Base-by-base conservation (phyloP, 2,113 vertebrate genomes). In the Sorex araneus region DNA sequence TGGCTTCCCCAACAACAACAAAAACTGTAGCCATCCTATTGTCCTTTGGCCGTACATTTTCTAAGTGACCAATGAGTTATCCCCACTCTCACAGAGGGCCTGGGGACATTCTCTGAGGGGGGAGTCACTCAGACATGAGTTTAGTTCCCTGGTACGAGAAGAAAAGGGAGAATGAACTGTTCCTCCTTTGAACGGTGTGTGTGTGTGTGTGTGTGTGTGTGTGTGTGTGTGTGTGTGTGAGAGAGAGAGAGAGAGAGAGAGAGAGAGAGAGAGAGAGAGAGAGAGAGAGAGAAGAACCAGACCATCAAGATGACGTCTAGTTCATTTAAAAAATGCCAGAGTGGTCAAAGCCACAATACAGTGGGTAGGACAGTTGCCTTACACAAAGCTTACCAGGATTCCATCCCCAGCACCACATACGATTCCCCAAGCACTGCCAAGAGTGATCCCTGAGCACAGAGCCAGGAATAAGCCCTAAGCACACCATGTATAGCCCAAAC, bases 271-370 rank as follows among this genome's bases (percentile, higher is more conserved):
- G 64, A 66, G 64, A 66, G 8, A 81, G 40, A 75, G 34, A 36
- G n/a, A 57, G 6, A 88, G 87, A 45, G 11, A 47, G 94, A 95
- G 67, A 11, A n/a, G 83, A 94, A 92, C 45, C 25, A 13, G 76
- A 90, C 85, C 89, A 80, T 45, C 80, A 75, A 85, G 90, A 67
- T 43, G 69, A 92, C 34, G 36, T 9, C 19, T 36, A 27, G 54
- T 78, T 86, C 82, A 77, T 13, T 67, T 66, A 11, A 66, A 66
- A 66, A 66, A 13, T 66, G 64, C 27, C 28, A 30, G 64, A 30
- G 64, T 27, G 28, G 27, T 27, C 12, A 12, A 23, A 30, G 64
- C 11, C 2, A 12, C 10, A 12, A 6, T 30, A 30, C 64, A 66
- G 27, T 3, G 8, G 64, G 64, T 66, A 66, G 27, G 25, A 25